A percentile compares a stretch with the other conserved stretches of the same genome.
These are phyloP conservation scores for Nasonovia ribisnigri DNA, from an alignment of 2,888 invertebrate species.

Conservation along the genomic window DNA sequence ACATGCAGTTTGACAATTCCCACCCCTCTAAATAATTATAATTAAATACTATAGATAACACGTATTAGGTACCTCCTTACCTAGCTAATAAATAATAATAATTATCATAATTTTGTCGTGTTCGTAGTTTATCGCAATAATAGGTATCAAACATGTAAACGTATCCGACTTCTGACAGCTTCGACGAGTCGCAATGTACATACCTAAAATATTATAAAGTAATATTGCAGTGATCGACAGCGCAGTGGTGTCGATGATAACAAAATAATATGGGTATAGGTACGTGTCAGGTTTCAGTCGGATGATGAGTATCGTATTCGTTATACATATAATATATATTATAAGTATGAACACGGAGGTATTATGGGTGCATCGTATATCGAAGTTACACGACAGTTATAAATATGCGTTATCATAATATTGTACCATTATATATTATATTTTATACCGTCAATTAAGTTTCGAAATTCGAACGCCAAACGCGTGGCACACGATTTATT, in stretches of 20 bases:
- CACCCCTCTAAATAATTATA: not conserved
- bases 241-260: not conserved
- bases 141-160: not conserved
- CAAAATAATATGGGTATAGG: not conserved
- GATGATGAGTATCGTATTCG: not conserved
- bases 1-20: not conserved
- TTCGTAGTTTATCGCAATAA: not conserved
- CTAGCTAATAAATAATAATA: not conserved
- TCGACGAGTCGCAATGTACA: not conserved
- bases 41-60: not conserved
- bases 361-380: not conserved
- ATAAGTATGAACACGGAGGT: not conserved
- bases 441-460: not conserved
- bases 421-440: not conserved
- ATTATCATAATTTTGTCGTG: not conserved
- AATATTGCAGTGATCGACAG: not conserved
- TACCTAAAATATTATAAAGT: not conserved
- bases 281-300: not conserved
- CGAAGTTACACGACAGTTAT: not conserved
- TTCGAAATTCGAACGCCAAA: conserved; percentile 8
- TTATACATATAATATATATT: no score
- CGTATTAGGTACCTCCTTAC: not conserved
- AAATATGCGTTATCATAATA: conserved; percentile 7
- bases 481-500: not conserved
- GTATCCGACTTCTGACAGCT: not conserved